Evolutionary conservation across 2,888 invertebrate genomes (phyloP), one percentile per base, ranked within the genome.

Genomic region (Cordilura impudica): DNA sequence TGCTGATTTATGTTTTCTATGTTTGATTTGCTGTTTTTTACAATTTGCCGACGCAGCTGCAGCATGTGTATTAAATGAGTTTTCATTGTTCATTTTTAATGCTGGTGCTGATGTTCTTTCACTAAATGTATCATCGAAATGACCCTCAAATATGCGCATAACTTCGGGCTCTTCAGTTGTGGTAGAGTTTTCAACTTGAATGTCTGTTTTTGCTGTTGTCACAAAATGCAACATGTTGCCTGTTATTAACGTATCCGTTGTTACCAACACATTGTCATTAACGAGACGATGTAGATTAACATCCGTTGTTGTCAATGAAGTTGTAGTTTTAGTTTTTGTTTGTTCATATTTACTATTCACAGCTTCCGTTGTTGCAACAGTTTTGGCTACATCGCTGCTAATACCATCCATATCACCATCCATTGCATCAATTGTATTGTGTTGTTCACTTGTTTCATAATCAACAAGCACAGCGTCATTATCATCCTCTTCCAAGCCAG

Each of bases 1-100:
- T 72, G 86, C 81, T 75, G 87, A 82, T 83, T 86, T 84, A 61
- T 81, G 80, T 54, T 79, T 87, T 81, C 83, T 85, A 60, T 84
- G 84, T 77, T 86, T 86, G 61, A 82, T 82, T 72, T 85, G 71
- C 7, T 69, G 72, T 61, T 76, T 61, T 76, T 29, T 73, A 14
- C 18, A 53, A 21, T 60, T 72, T 39, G 43, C 7, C 12, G 61
- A 26, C 12, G 45, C 10, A 7, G 16, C 43, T 7, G 45, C 21
- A 16, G 29, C 51, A 16, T 31, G 43, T 21, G 19, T 10, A 14
- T 51, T 69, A 69, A 73, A 78, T 73, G 67, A 56, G 65, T 66
- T 78, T 73, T 67, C 69, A 61, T 71, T 77, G 70, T 74, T 74
- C n/a, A 35, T 35, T 81, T 79, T 43, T 75, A 58, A 39, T 0